Evolutionary conservation across 2,113 vertebrate species (phyloP).

Genomic region (Prunella fulvescens): DNA sequence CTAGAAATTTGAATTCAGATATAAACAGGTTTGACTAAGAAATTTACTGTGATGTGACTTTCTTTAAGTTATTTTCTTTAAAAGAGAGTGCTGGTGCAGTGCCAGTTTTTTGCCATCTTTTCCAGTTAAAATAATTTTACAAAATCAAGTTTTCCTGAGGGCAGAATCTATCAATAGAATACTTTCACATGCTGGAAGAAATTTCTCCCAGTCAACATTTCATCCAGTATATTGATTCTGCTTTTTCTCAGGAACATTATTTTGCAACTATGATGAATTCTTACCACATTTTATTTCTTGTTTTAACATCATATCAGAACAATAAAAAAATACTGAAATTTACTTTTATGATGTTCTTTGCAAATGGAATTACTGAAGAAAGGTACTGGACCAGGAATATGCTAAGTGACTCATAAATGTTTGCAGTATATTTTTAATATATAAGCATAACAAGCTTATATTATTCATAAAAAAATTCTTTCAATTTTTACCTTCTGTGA

Average conservation of each 20-base stretch:
- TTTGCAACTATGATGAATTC: background rate
- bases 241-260: background rate
- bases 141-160: background rate
- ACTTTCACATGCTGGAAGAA: background rate
- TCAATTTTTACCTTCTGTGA: background rate
- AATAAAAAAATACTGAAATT: background rate
- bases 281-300: background rate
- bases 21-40: background rate
- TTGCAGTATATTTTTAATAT: background rate
- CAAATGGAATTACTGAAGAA: background rate
- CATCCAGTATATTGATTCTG: background rate
- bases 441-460: background rate
- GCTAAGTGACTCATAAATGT: fast-evolving
- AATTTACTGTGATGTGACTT: background rate
- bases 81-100: background rate
- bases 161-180: background rate
- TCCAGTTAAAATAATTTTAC: background rate
- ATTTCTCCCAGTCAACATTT: background rate
- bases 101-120: background rate
- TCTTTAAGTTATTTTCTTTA: background rate
- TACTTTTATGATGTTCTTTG: background rate
- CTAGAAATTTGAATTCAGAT: background rate
- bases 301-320: background rate
- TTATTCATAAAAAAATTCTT: background rate
- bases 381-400: background rate